Conservation (phyloP, 1,140 invertebrate genomes). For the Bacillus rossius region DNA sequence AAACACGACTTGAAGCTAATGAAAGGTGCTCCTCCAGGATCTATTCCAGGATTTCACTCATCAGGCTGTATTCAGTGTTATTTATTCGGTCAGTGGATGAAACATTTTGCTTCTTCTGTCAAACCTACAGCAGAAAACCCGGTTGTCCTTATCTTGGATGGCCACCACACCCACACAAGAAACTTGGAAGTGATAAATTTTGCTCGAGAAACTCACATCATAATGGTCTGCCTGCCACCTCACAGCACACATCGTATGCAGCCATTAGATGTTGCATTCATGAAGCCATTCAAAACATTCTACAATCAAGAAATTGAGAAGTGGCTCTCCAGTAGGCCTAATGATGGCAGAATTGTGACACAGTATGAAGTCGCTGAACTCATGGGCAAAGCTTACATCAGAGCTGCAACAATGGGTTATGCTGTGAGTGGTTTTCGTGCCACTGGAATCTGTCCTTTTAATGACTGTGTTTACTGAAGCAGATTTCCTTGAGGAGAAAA, state of each 20-base stretch:
- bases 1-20: constrained; percentile 20
- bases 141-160: constrained; percentile 22
- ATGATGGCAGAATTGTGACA: neutral
- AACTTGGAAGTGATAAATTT: constrained; percentile 17
- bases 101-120: constrained; percentile 29
- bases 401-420: neutral
- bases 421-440: neutral
- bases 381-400: neutral
- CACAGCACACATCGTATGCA: constrained; percentile 40
- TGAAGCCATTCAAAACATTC: constrained; percentile 35
- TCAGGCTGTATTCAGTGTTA: constrained; percentile 36
- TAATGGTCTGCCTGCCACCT: constrained; percentile 29
- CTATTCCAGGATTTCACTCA: constrained; percentile 23
- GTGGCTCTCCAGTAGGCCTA: neutral
- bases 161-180: constrained; percentile 1
- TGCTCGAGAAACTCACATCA: constrained; percentile 21
- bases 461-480: no score
- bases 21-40: constrained; percentile 23
- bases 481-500: no score
- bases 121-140: constrained; percentile 24
- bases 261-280: constrained; percentile 38
- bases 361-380: neutral
- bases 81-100: constrained; percentile 34
- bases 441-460: neutral
- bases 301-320: constrained; percentile 30